A percentile compares a stretch with the other conserved stretches of the same genome.
phyloP scores from a whole-genome alignment of 2,113 vertebrate species.

The Deroptyus accipitrinus region DNA sequence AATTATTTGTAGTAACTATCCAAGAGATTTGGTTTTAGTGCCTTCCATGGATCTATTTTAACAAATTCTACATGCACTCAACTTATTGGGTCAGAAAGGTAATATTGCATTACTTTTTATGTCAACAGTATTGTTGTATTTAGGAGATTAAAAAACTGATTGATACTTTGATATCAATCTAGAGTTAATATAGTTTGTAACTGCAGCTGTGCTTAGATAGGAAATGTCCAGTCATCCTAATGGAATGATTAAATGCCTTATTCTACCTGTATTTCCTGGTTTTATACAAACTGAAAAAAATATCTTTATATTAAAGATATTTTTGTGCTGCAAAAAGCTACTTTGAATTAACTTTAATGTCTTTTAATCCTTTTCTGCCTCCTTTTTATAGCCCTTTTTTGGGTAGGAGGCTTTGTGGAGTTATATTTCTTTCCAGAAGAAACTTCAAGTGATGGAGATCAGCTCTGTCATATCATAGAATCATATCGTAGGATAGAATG shows the following conservation, averaged over 20 bases:
- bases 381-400: neutral
- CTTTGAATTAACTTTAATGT: neutral
- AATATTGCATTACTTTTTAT: neutral
- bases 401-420: neutral
- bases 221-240: neutral
- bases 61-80: neutral
- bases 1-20: neutral
- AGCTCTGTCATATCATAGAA: neutral
- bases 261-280: neutral
- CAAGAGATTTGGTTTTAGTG: neutral
- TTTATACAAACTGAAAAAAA: neutral
- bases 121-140: neutral
- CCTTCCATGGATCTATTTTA: conserved; percentile 27
- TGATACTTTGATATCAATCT: neutral
- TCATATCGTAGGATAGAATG: neutral
- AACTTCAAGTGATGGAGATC: neutral
- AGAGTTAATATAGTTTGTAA: neutral
- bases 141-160: neutral
- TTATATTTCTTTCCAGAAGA: neutral
- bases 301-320: neutral
- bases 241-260: neutral
- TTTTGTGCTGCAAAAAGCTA: neutral
- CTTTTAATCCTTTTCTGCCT: neutral
- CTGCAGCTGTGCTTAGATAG: neutral
- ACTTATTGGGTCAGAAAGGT: conserved; percentile 1